These are phyloP conservation scores for Myotis davidii DNA, from an alignment of 2,113 vertebrate species.

Conservation along the genomic window DNA sequence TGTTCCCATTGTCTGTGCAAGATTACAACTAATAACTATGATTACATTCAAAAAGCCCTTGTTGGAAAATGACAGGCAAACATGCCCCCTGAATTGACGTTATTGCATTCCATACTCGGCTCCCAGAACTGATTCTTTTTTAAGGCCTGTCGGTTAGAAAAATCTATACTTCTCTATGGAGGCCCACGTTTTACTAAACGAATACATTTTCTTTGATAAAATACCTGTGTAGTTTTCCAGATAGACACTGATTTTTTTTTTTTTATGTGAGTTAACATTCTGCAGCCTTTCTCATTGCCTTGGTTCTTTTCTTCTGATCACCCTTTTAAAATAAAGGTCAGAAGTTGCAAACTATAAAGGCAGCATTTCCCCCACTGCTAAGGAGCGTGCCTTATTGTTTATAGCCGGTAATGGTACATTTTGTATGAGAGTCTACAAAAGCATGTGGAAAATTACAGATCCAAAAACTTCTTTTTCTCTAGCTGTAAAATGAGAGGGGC, in stretches of 20 bases:
- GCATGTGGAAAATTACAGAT: neutral
- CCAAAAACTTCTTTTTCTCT: constrained; percentile 28
- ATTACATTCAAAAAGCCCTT: constrained; percentile 55
- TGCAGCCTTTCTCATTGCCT: neutral
- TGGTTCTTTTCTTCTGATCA: constrained; percentile 42
- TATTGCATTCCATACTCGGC: neutral
- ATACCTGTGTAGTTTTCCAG: constrained; percentile 41
- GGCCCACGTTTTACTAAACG: constrained; percentile 28
- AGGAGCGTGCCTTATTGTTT: neutral
- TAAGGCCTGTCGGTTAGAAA: constrained; percentile 44
- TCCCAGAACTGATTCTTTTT: neutral
- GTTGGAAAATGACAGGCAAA: neutral
- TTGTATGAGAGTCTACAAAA: constrained; percentile 18
- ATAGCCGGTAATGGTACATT: neutral
- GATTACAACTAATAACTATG: constrained; percentile 60
- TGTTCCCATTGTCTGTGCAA: neutral
- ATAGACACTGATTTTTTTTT: constrained; percentile 42
- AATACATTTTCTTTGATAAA: constrained; percentile 59
- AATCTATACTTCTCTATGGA: constrained; percentile 57
- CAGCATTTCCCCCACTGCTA: constrained; percentile 11
- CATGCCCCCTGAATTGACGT: neutral
- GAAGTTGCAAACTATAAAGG: neutral
- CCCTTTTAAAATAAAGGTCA: constrained; percentile 32
- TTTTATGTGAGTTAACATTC: constrained; percentile 60
- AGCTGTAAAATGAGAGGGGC: neutral